Percentiles rank a stretch among this genome's conserved stretches.
Conservation (phyloP, 1,140 invertebrate species). For the Maconellicoccus hirsutus region DNA sequence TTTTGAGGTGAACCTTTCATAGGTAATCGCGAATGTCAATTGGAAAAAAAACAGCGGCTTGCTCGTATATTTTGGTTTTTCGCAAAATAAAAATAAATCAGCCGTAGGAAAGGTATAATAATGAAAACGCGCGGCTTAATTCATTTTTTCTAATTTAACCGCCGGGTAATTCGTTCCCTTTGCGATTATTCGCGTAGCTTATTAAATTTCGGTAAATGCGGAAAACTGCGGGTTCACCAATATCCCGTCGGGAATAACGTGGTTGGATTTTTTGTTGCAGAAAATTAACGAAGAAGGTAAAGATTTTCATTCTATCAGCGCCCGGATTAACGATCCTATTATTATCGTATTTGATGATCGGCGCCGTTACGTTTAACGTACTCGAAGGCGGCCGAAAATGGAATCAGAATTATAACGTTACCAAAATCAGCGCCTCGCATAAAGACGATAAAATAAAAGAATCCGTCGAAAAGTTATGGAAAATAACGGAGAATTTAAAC, state of each 20-base stretch:
- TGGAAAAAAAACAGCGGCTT: background rate
- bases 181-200: background rate
- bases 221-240: no score
- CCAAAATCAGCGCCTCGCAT: background rate
- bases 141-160: background rate
- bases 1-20: background rate
- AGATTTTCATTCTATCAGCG: background rate
- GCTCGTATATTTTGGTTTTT: no score
- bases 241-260: no score
- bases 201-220: background rate
- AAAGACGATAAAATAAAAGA: slow-evolving; percentile 26
- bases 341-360: slow-evolving; percentile 11
- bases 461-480: slow-evolving; percentile 76
- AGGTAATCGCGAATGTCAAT: background rate
- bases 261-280: background rate
- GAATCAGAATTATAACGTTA: background rate
- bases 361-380: background rate
- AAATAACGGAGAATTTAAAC: slow-evolving; percentile 84
- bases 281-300: slow-evolving; percentile 12
- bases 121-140: background rate
- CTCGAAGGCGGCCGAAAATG: slow-evolving; percentile 10
- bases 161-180: background rate
- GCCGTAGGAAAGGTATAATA: background rate
- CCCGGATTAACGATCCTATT: slow-evolving; percentile 13
- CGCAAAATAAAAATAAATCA: no score